A percentile compares a stretch with the other conserved stretches of the same genome.
These are phyloP conservation scores for Cyanoderma ruficeps DNA, from an alignment of 2,113 vertebrate genomes.

Conservation along the genomic window DNA sequence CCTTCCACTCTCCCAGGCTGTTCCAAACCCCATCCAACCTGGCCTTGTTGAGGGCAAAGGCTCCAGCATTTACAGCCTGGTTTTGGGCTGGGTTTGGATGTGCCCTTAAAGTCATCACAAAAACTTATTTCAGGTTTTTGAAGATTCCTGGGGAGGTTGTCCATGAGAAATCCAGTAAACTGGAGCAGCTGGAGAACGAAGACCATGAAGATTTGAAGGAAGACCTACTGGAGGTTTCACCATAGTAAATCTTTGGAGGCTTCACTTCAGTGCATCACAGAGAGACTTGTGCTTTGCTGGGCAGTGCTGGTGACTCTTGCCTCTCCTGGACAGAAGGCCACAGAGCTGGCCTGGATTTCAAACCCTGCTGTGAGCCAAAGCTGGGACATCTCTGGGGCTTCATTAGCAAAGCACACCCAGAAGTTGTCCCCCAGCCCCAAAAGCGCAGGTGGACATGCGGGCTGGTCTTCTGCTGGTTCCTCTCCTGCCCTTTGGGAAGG, in stretches of 20 bases:
- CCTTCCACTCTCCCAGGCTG: neutral
- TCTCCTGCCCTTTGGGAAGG: neutral
- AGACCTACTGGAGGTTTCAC: slow-evolving; percentile 73
- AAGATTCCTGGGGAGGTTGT: slow-evolving; percentile 81
- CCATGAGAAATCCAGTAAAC: slow-evolving; percentile 62
- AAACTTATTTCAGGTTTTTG: slow-evolving; percentile 76
- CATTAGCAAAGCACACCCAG: neutral
- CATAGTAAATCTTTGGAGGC: neutral
- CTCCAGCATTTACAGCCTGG: neutral
- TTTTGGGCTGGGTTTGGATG: neutral
- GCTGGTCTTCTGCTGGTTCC: neutral
- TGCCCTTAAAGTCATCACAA: neutral
- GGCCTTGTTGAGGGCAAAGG: neutral
- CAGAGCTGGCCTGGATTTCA: neutral
- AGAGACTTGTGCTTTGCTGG: neutral
- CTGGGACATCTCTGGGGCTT: neutral
- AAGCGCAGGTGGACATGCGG: accelerated
- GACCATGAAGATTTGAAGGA: slow-evolving; percentile 72
- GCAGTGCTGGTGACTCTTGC: neutral
- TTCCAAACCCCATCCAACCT: accelerated
- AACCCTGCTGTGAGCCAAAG: neutral
- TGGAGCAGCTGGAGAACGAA: slow-evolving; percentile 64
- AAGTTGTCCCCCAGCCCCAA: neutral
- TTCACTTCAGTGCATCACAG: neutral
- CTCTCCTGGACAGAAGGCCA: neutral